These are phyloP conservation scores for Dendrophyllia cribrosa DNA, from an alignment of 64 coral and sea anemone genomes.

Conservation along the genomic window DNA sequence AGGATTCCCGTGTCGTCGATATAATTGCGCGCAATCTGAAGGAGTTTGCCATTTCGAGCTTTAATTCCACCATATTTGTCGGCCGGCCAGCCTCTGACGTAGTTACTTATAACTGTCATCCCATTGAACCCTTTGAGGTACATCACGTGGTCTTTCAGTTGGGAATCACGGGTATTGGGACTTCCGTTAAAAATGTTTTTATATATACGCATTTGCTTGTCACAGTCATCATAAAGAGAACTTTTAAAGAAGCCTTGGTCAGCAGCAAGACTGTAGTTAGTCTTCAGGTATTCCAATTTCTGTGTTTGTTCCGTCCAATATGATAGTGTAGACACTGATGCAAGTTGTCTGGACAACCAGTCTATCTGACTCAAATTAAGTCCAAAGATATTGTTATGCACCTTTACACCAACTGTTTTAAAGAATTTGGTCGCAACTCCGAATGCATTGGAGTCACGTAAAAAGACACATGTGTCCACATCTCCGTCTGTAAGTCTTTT, in stretches of 20 bases:
- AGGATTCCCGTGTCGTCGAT: constrained; percentile 48
- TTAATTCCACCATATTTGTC: constrained; percentile 26
- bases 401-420: background rate
- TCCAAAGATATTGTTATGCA: constrained; percentile 20
- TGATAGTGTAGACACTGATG: no score
- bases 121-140: constrained; percentile 52
- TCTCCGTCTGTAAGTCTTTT: background rate
- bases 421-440: background rate
- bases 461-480: background rate
- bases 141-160: constrained; percentile 24
- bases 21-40: constrained; percentile 41
- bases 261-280: background rate
- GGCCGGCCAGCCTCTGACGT: constrained; percentile 45
- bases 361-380: constrained; percentile 14
- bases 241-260: constrained; percentile 34
- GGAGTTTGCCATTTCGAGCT: constrained; percentile 19
- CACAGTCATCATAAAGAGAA: constrained; percentile 7
- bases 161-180: constrained; percentile 9
- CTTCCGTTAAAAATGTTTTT: constrained; percentile 58
- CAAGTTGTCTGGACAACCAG: constrained; percentile 22
- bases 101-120: background rate
- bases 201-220: background rate
- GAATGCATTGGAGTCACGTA: constrained; percentile 15
- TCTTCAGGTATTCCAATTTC: background rate
- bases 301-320: background rate